Conservation (phyloP, 2,797 vertebrate genomes). For the Zenarchopterus dispar region DNA sequence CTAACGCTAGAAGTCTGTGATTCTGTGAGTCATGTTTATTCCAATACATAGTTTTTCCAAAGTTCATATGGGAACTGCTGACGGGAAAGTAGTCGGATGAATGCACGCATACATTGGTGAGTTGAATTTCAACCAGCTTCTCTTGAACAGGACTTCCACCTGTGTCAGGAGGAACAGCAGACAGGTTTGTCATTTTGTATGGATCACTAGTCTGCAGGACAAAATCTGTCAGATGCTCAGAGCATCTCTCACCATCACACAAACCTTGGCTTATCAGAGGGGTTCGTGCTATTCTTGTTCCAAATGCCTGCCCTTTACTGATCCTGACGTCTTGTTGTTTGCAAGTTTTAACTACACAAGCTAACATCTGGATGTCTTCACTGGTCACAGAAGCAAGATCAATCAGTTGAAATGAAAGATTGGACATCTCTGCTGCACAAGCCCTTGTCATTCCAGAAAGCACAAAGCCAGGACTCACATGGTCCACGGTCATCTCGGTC, state of each 20-base stretch:
- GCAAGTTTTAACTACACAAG: conserved; percentile 73
- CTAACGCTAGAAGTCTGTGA: conserved; percentile 84
- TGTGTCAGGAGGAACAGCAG: conserved; percentile 61
- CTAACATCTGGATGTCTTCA: conserved; percentile 81
- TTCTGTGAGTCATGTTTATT: conserved; percentile 74
- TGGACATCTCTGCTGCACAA: conserved; percentile 79
- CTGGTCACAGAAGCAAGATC: conserved; percentile 79
- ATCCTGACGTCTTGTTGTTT: conserved; percentile 84
- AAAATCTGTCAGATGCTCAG: conserved; percentile 51
- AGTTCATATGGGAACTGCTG: conserved; percentile 78
- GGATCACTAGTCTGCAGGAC: conserved; percentile 83
- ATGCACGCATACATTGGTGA: conserved; percentile 85
- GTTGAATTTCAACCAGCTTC: conserved; percentile 79
- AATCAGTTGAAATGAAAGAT: conserved; percentile 79
- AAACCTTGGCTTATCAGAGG: conserved; percentile 34
- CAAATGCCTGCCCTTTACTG: conserved; percentile 74
- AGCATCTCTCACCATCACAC: conserved; percentile 19
- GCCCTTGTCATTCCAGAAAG: conserved; percentile 86
- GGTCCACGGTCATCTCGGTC: conserved; percentile 79
- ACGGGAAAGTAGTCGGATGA: conserved; percentile 89
- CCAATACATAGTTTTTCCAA: conserved; percentile 86
- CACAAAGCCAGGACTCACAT: conserved; percentile 84
- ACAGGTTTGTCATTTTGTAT: conserved; percentile 72
- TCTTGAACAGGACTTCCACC: conserved; percentile 30
- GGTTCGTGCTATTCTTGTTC: conserved; percentile 74